Evolutionary conservation across 2,888 invertebrate genomes (phyloP).

Genomic region (Hypolimnas misippus): DNA sequence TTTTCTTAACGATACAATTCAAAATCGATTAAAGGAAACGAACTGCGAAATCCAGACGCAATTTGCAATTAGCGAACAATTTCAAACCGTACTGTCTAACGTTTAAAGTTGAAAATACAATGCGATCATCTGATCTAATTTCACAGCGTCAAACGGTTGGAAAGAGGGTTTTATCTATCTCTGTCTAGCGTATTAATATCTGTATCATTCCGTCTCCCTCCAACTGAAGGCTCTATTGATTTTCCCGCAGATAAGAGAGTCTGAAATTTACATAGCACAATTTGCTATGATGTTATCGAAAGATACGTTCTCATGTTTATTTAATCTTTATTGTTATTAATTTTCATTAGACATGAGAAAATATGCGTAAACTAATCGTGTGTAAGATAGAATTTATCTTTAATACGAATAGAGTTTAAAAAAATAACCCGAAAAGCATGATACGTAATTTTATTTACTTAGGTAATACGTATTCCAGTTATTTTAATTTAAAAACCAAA

Average conservation of each 20-base stretch:
- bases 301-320: constrained; percentile 15
- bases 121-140: constrained; percentile 49
- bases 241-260: constrained; percentile 58
- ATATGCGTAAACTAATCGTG: background rate
- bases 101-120: constrained; percentile 25
- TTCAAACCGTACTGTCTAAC: background rate
- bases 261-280: constrained; percentile 65
- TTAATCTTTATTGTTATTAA: constrained; percentile 5
- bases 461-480: too few relatives aligned
- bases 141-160: constrained; percentile 50
- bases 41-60: constrained; percentile 29
- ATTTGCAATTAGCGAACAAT: constrained; percentile 1
- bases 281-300: constrained; percentile 47
- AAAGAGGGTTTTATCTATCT: constrained; percentile 50
- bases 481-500: too few relatives aligned
- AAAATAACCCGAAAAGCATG: too few relatives aligned
- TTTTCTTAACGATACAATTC: background rate
- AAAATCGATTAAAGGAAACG: constrained; percentile 21
- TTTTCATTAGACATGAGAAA: background rate
- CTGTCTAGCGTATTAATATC: constrained; percentile 35
- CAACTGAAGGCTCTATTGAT: constrained; percentile 62
- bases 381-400: too few relatives aligned
- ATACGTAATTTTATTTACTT: too few relatives aligned
- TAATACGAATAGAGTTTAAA: too few relatives aligned
- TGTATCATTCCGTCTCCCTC: constrained; percentile 44